Evolutionary conservation across 2,113 vertebrate species (phyloP).

Genomic region (Oncorhynchus gorbuscha): DNA sequence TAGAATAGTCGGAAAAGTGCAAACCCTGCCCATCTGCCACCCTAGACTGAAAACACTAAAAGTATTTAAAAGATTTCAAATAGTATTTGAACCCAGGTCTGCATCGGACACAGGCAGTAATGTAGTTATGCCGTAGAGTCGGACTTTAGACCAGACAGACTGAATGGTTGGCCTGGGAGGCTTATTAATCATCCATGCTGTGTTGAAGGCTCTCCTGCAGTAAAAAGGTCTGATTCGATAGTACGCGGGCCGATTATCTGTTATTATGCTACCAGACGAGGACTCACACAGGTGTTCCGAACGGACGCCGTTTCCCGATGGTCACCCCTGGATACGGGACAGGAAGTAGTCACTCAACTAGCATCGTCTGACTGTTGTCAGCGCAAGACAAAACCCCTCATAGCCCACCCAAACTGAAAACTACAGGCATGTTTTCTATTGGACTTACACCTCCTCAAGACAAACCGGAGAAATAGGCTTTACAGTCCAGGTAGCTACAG

Average conservation of each 20-base stretch:
- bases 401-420: not conserved
- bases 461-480: too few relatives aligned
- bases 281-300: slow-evolving; percentile 35
- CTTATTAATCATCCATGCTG: slow-evolving; percentile 55
- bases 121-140: not conserved
- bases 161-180: slow-evolving; percentile 40
- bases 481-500: too few relatives aligned
- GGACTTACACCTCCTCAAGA: not conserved
- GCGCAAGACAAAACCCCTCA: slow-evolving; percentile 8
- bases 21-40: too few relatives aligned
- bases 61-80: too few relatives aligned
- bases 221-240: slow-evolving; percentile 41
- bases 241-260: slow-evolving; percentile 57
- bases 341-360: slow-evolving; percentile 46
- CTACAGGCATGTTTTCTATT: not conserved
- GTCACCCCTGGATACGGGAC: slow-evolving; percentile 18
- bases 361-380: slow-evolving; percentile 42
- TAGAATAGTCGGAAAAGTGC: too few relatives aligned
- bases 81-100: too few relatives aligned
- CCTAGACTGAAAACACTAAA: too few relatives aligned
- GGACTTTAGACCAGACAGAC: slow-evolving; percentile 44
- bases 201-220: slow-evolving; percentile 41
- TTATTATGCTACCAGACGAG: slow-evolving; percentile 49
- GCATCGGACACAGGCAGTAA: not conserved
- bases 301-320: slow-evolving; percentile 30